Evolutionary conservation across 2,797 vertebrate species (phyloP), one percentile per base, ranked within the genome.

Genomic region (Amphiprion clarkii): DNA sequence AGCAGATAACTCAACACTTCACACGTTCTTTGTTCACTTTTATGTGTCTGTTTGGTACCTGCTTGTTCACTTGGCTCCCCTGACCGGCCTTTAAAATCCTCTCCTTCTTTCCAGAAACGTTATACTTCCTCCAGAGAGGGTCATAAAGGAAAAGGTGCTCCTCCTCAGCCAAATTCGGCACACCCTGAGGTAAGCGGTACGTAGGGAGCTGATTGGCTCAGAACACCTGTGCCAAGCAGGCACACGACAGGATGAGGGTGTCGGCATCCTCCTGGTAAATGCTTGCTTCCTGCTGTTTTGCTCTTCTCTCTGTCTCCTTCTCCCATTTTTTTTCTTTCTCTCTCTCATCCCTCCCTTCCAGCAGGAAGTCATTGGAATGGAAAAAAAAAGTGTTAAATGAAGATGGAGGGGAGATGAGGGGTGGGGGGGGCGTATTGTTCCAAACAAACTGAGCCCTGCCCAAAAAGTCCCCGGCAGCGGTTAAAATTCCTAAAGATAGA

Each of bases 191-290:
- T 96, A 83, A 95, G 93, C 90, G 94, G 93, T 82, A 76, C 33
- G 17, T 74, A 65, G 73, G 78, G 76, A 83, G 58, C 65, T 44
- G 80, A 87, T 79, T 94, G 94, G 88, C 79, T 61, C 93, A 86
- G 87, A 90, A 93, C 96, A 96, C 96, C 96, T 97, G 96, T 96
- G 94, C 89, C 77, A 71, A 73, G 78, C 67, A 71, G 96, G 96
- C 96, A 97, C 96, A 97, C 96, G 96, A 96, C 97, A 96, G 96
- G 96, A 97, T 96, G 95, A 94, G 95, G 96, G 96, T 95, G 96
- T 95, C 83, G 84, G 95, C 95, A 95, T 96, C 95, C 95, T 95
- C 93, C 89, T 83, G 93, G 89, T 95, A 93, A 95, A 93, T 83
- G 86, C 88, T 94, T 89, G 93, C 96, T 98, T 97, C 97, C 96